Percentiles rank a stretch among this genome's conserved stretches.
Conservation (phyloP, 2,888 invertebrate genomes). For the Diachrysia chrysitis region DNA sequence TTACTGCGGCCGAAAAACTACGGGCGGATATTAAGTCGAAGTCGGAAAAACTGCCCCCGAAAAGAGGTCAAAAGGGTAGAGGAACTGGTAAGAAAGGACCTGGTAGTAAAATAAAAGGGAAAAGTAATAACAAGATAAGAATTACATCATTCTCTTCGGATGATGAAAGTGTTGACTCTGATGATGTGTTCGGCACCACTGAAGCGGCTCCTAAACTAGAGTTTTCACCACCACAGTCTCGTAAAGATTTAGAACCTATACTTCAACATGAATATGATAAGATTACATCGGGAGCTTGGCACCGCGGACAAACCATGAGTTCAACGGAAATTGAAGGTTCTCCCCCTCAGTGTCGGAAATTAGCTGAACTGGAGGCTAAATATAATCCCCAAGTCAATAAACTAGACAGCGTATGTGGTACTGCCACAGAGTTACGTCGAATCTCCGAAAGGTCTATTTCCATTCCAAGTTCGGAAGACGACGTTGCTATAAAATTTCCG, state of each 20-base stretch:
- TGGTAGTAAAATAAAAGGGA: constrained; percentile 89
- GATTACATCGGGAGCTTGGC: constrained; percentile 91
- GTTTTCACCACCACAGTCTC: constrained; percentile 93
- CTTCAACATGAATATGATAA: constrained; percentile 92
- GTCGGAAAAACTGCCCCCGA: constrained; percentile 91
- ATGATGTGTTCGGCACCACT: constrained; percentile 93
- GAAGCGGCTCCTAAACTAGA: constrained; percentile 93
- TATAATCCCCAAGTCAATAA: constrained; percentile 88
- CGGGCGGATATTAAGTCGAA: constrained; percentile 88
- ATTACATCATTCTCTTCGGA: constrained; percentile 94
- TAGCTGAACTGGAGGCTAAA: constrained; percentile 91
- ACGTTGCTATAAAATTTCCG: constrained; percentile 89
- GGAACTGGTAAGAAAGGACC: constrained; percentile 89
- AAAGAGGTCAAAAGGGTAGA: constrained; percentile 90
- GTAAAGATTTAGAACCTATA: constrained; percentile 93
- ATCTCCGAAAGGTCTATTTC: constrained; percentile 93
- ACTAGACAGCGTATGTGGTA: constrained; percentile 90
- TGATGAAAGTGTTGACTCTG: constrained; percentile 93
- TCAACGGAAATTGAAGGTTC: constrained; percentile 94
- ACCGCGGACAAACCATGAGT: constrained; percentile 92
- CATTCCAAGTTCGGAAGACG: constrained; percentile 93
- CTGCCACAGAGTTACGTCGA: constrained; percentile 91
- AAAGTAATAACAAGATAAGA: constrained; percentile 91
- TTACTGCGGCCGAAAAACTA: constrained; percentile 85
- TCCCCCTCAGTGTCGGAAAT: constrained; percentile 92